These are phyloP conservation scores for Pygoscelis antarcticus DNA, from an alignment of 2,113 vertebrate species.

Conservation along the genomic window DNA sequence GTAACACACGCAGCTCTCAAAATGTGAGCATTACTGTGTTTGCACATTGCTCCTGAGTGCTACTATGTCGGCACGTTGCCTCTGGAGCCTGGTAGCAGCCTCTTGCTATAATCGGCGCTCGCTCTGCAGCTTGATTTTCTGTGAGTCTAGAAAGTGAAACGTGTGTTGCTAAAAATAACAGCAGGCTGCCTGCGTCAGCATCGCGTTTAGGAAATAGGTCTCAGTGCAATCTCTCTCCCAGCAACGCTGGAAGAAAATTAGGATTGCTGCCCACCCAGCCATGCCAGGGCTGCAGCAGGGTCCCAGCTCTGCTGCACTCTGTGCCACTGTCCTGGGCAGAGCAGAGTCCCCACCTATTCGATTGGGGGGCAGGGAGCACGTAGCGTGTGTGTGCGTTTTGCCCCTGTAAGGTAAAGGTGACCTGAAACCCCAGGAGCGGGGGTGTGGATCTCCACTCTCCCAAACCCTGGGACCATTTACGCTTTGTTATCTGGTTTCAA, in stretches of 20 bases:
- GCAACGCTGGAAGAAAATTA: not conserved
- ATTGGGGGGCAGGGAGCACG: not conserved
- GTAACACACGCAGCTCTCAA: not conserved
- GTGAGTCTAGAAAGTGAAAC: conserved; percentile 33
- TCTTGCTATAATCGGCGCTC: not conserved
- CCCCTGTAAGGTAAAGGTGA: not conserved
- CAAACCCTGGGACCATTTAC: not conserved
- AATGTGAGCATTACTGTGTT: not conserved
- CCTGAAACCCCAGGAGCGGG: not conserved
- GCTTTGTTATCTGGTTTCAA: not conserved
- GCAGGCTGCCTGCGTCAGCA: conserved; percentile 55
- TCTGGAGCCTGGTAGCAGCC: not conserved
- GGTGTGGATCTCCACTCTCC: not conserved
- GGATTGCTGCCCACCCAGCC: not conserved
- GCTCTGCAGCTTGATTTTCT: conserved; percentile 15
- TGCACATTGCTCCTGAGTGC: not conserved
- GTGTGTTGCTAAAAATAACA: conserved; percentile 61
- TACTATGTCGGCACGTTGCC: not conserved
- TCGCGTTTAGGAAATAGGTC: conserved; percentile 21
- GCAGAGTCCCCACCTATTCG: not conserved
- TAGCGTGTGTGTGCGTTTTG: not conserved
- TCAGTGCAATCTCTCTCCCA: conserved; percentile 40
- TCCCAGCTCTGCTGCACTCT: not conserved
- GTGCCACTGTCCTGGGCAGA: not conserved
- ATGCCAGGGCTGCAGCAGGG: not conserved